phyloP scores from a whole-genome alignment of 1,140 invertebrate species.

The Paraescarpia echinospica region DNA sequence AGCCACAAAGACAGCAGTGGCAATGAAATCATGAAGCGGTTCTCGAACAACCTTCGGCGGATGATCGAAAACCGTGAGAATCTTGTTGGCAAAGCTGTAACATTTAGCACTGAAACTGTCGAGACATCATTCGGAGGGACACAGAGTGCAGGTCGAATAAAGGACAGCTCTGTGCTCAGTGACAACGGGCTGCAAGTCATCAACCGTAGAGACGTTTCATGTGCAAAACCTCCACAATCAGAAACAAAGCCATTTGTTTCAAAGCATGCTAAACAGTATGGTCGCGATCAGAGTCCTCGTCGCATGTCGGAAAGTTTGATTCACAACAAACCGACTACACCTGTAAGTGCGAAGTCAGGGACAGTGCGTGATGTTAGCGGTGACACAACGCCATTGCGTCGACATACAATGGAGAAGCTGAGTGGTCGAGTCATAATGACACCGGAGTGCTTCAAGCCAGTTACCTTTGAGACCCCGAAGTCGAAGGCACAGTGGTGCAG shows the following conservation, averaged over 20 bases:
- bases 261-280: constrained; percentile 4
- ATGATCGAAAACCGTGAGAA: constrained; percentile 11
- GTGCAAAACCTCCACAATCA: neutral
- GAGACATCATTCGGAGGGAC: constrained; percentile 55
- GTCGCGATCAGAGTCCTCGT: neutral
- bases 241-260: constrained; percentile 17
- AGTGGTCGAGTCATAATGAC: constrained; percentile 29
- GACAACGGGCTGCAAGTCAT: constrained; percentile 26
- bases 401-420: constrained; percentile 11
- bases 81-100: constrained; percentile 30
- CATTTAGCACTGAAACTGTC: constrained; percentile 45
- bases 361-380: neutral
- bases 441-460: constrained; percentile 50
- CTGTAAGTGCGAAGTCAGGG: neutral
- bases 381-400: neutral
- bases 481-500: constrained; percentile 18
- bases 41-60: neutral
- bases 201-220: constrained; percentile 15
- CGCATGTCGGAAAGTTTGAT: neutral
- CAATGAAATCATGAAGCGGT: constrained; percentile 1
- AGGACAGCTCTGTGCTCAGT: constrained; percentile 37
- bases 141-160: constrained; percentile 42
- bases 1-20: neutral
- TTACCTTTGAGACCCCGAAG: constrained; percentile 43
- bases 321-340: neutral